Base-by-base conservation (phyloP, 2,113 vertebrate genomes). In the Corvus cornix region DNA sequence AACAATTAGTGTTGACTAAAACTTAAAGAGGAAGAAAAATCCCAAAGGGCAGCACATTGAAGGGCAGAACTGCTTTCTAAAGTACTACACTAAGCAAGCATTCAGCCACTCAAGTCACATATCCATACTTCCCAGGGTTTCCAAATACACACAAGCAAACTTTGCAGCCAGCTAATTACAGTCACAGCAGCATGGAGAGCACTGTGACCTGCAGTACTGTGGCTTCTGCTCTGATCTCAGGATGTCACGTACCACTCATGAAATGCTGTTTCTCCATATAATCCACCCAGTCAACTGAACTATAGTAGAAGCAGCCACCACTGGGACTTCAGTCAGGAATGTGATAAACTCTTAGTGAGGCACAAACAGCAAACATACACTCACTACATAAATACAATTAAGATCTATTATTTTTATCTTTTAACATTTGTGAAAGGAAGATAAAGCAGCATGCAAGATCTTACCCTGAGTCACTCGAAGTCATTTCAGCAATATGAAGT, bases 191-290 rank as follows among this genome's bases (percentile, higher is more conserved):
- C 46, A 24, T 17, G 62, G 69, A 80, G 72, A 60, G 69, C 27
- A 77, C 4, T 10, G 15, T 53, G 87, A 94, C 60, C 26, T 53
- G 74, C 48, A 69, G 46, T 14, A 31, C 7, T 7, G 68, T 15
- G 63, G 63, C 52, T 79, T 64, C 77, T 59, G 37, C 85, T 51
- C 41, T 85, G 63, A 46, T 64, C 73, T 46, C 33, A 4, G 86
- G 56, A 76, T 68, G 43, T 48, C 27, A 43, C 2, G 0, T 13
- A 87, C 21, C 23, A 28, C n/a, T 16, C 3, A 0, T 3, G 37
- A 76, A 91, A 52, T 27, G 64, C 26, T 48, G 76, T 2, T 82
- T 35, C 28, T 55, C 37, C 66, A 14, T 2, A 22, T 9, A 81
- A 35, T 6, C 10, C 59, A 69, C 1, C 4, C 30, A 46, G 17